A percentile compares a stretch with the other conserved stretches of the same genome.
Evolutionary conservation across 2,113 vertebrate species (phyloP).

Genomic region (Melanocharis versteri): DNA sequence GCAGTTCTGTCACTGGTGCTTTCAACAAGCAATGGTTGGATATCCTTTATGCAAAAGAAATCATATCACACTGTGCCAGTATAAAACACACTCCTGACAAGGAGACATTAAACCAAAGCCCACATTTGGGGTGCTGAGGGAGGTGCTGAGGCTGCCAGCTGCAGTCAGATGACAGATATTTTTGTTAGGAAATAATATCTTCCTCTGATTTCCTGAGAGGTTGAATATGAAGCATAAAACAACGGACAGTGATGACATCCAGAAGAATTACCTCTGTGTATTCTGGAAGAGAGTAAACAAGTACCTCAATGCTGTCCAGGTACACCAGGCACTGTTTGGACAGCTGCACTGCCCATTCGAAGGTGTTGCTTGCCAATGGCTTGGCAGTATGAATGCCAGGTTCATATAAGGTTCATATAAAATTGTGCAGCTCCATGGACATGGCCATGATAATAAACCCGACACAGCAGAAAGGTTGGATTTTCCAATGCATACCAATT

Average conservation of each 20-base stretch:
- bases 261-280: conserved; percentile 58
- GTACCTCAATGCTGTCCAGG: conserved; percentile 54
- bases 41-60: neutral
- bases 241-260: conserved; percentile 63
- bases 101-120: conserved; percentile 1
- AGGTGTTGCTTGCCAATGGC: conserved; percentile 55
- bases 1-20: neutral
- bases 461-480: neutral
- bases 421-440: conserved; percentile 3
- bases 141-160: conserved; percentile 1
- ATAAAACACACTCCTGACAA: neutral
- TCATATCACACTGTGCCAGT: neutral
- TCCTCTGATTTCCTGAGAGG: conserved; percentile 45
- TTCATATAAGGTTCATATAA: neutral
- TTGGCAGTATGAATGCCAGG: neutral
- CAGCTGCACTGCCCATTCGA: conserved; percentile 74
- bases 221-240: conserved; percentile 24
- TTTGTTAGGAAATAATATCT: conserved; percentile 54
- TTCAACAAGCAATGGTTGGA: too few species aligned
- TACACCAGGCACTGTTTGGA: conserved; percentile 76
- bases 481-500: conserved; percentile 17
- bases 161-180: conserved; percentile 26
- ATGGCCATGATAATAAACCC: neutral
- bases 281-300: conserved; percentile 71
- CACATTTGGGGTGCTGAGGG: neutral